A percentile compares a stretch with the other conserved stretches of the same genome.
These are phyloP conservation scores for Parnassius glacialis DNA, from an alignment of 2,888 invertebrate species.

Conservation along the genomic window DNA sequence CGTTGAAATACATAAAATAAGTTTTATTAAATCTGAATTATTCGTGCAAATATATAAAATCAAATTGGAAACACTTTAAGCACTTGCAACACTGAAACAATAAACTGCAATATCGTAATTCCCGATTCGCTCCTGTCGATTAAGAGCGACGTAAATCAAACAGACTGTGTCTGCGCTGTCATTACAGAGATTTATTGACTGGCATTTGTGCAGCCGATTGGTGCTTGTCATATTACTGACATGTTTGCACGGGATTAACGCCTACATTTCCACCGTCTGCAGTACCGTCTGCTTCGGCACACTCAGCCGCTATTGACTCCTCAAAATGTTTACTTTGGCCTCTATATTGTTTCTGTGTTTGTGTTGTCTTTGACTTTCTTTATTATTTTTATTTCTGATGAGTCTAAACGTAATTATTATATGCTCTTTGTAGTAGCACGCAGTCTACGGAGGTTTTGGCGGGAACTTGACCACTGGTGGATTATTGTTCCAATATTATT, in stretches of 20 bases:
- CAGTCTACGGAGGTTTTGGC: too few relatives aligned
- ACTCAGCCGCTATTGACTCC: background rate
- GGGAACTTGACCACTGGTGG: too few relatives aligned
- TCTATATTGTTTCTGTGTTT: constrained; percentile 2
- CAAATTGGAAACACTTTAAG: background rate
- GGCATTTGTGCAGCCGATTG: constrained; percentile 22
- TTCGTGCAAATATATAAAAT: background rate
- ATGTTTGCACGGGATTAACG: constrained; percentile 10
- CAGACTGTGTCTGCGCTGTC: constrained; percentile 27
- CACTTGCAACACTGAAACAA: background rate
- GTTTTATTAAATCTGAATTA: too few relatives aligned
- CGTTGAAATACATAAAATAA: too few relatives aligned
- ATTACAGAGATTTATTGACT: constrained; percentile 33
- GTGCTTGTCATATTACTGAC: constrained; percentile 27
- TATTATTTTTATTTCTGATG: background rate
- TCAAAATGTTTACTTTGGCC: constrained; percentile 16
- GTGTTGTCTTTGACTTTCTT: background rate
- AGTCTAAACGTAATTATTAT: too few relatives aligned
- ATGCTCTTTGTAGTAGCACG: too few relatives aligned
- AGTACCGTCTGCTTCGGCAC: constrained; percentile 25
- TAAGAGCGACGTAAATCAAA: constrained; percentile 31
- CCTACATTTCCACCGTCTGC: constrained; percentile 31
- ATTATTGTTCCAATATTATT: too few relatives aligned
- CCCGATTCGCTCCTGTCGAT: background rate
- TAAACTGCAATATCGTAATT: background rate